Evolutionary conservation across 1,140 invertebrate genomes (phyloP).

Genomic region (Dendrolimus punctatus): DNA sequence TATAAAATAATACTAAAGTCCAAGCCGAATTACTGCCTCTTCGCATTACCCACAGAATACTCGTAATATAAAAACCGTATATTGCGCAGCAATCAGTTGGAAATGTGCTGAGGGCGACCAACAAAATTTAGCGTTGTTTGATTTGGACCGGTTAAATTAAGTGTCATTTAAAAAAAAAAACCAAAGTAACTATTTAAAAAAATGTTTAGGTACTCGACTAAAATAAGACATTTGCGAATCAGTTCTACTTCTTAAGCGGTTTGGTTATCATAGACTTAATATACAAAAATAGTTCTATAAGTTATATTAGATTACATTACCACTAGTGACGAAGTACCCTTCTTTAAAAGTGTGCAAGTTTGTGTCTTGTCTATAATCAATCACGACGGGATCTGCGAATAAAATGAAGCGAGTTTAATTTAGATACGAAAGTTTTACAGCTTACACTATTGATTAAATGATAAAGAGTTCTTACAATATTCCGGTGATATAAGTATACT

Average conservation of each 20-base stretch:
- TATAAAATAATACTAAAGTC: background rate
- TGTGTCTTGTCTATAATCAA: constrained; percentile 73
- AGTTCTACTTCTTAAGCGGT: too few relatives aligned
- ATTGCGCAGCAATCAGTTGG: too few relatives aligned
- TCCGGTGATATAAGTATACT: too few relatives aligned
- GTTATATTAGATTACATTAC: constrained; percentile 56
- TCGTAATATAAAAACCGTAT: too few relatives aligned
- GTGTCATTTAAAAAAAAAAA: background rate
- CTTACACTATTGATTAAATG: too few relatives aligned
- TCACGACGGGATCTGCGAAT: constrained; percentile 79
- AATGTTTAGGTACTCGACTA: background rate
- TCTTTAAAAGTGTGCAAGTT: constrained; percentile 77
- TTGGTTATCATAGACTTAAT: background rate
- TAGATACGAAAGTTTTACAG: background rate
- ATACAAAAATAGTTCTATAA: constrained; percentile 5
- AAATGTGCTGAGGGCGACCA: too few relatives aligned
- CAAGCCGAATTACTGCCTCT: too few relatives aligned
- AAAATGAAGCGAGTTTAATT: constrained; percentile 1
- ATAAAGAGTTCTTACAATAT: too few relatives aligned
- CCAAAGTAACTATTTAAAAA: background rate
- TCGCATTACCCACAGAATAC: too few relatives aligned
- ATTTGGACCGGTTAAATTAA: background rate
- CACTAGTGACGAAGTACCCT: constrained; percentile 90
- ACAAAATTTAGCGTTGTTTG: background rate
- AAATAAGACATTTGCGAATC: too few relatives aligned